These are phyloP conservation scores for Ophthalmolycus amberensis DNA, from an alignment of 2,113 vertebrate species.

Conservation along the genomic window DNA sequence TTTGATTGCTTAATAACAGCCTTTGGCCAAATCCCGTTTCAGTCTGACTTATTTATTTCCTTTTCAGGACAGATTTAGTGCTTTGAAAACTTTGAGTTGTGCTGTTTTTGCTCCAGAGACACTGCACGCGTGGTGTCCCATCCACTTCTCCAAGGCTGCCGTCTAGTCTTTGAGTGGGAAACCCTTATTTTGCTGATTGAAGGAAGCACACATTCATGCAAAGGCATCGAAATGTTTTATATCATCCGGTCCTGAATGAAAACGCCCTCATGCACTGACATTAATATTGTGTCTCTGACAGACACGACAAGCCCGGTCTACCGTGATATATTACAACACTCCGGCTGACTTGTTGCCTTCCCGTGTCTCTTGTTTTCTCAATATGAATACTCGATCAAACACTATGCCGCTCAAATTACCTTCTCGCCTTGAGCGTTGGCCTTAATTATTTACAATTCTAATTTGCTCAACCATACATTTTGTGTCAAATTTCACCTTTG, in stretches of 20 bases:
- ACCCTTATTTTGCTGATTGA: not conserved
- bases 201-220: not conserved
- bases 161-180: not conserved
- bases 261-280: constrained; percentile 58
- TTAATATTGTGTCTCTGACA: constrained; percentile 52
- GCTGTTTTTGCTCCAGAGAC: no score
- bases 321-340: constrained; percentile 75
- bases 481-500: constrained; percentile 71
- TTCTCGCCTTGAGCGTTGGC: constrained; percentile 49
- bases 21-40: not conserved
- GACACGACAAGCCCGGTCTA: constrained; percentile 47
- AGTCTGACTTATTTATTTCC: not conserved
- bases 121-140: no score
- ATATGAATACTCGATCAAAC: constrained; percentile 73
- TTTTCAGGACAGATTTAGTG: not conserved
- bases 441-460: constrained; percentile 79
- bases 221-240: constrained; percentile 42
- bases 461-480: constrained; percentile 79
- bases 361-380: constrained; percentile 72
- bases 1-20: not conserved
- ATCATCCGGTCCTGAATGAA: constrained; percentile 58
- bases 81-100: not conserved
- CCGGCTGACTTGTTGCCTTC: constrained; percentile 57
- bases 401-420: constrained; percentile 74
- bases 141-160: no score